Percentiles rank a stretch among this genome's conserved stretches.
phyloP scores from a whole-genome alignment of 2,797 vertebrate genomes.

The Myotis pilosus region DNA sequence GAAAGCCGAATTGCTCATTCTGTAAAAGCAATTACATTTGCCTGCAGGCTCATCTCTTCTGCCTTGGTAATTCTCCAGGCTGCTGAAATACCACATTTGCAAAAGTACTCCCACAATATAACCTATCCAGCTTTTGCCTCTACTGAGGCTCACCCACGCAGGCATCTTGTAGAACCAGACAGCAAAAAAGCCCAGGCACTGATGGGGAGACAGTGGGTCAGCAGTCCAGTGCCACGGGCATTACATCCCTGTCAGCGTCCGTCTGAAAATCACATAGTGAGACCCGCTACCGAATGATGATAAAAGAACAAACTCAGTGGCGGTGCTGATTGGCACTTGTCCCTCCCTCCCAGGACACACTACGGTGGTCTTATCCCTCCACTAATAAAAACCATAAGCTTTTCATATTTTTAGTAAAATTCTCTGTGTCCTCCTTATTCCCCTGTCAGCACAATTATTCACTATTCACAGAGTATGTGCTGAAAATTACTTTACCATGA shows the following conservation, averaged over 20 bases:
- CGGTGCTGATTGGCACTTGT: not conserved
- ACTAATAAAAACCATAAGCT: constrained; percentile 13
- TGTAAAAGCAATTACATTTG: constrained; percentile 67
- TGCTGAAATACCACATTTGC: constrained; percentile 75
- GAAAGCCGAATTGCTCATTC: constrained; percentile 51
- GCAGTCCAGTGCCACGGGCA: not conserved
- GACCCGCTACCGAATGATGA: not conserved
- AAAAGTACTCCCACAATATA: constrained; percentile 64
- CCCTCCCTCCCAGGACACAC: not conserved
- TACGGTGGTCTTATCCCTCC: not conserved
- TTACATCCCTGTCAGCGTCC: not conserved
- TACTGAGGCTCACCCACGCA: constrained; percentile 50
- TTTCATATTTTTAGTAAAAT: constrained; percentile 32
- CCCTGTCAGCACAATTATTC: not conserved
- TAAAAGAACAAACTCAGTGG: not conserved
- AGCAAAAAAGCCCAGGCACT: constrained; percentile 26
- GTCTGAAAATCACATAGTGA: not conserved
- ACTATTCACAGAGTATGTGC: not conserved
- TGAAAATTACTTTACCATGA: not conserved
- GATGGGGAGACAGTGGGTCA: not conserved
- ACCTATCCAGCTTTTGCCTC: constrained; percentile 57
- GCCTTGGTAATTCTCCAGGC: constrained; percentile 73
- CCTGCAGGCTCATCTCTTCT: constrained; percentile 56
- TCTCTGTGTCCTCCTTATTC: not conserved
- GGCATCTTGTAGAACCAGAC: constrained; percentile 56